Evolutionary conservation across 2,113 vertebrate species (phyloP), one percentile per base, ranked within the genome.

Genomic region (Tachycineta bicolor): DNA sequence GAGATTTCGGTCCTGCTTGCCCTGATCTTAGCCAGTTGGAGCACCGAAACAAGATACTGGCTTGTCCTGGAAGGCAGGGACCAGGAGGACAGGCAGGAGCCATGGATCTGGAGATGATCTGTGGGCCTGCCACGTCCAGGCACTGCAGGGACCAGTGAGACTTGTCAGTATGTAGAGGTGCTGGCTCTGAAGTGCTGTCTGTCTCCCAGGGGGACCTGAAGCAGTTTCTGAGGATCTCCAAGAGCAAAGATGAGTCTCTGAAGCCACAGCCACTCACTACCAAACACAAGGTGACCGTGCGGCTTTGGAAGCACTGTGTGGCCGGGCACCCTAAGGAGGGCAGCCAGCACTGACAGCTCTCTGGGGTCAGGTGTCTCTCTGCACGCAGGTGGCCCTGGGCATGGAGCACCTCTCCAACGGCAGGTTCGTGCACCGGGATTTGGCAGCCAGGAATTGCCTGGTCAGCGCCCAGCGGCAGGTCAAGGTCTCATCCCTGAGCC

Each of bases 361-460:
- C 49, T 60, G 62, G 63, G 75, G 23, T 64, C 94, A 99, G 99
- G 98, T 99, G 94, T 98, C 99, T 70, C 91, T 98, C 87, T 99
- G 99, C 95, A 98, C 97, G 37, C 99, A 99, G 98, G 99, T 99
- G 92, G 99, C 99, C 92, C 93, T 98, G 96, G 99, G 99, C 75
- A 99, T 99, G 99, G 99, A 99, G 96, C 98, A 99, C 79, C 98
- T 99, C 88, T 99, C 99, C 97, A 99, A 99, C 19, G 97, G 98
- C 95, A 98, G 99, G 82, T 99, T 99, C 0, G 99, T 99, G 73
- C 99, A 99, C 97, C 99, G 99, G 94, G 99, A 99, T 97, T 96
- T 99, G 47, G 99, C 99, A 3, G 98, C 99, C 59, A 98, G 99
- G 46, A 99, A 99, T 97, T 99, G 99, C 93, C 97, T 99, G 80